Percentiles rank a stretch among this genome's conserved stretches.
These are phyloP conservation scores for Scomber scombrus DNA, from an alignment of 2,113 vertebrate genomes.

Conservation along the genomic window DNA sequence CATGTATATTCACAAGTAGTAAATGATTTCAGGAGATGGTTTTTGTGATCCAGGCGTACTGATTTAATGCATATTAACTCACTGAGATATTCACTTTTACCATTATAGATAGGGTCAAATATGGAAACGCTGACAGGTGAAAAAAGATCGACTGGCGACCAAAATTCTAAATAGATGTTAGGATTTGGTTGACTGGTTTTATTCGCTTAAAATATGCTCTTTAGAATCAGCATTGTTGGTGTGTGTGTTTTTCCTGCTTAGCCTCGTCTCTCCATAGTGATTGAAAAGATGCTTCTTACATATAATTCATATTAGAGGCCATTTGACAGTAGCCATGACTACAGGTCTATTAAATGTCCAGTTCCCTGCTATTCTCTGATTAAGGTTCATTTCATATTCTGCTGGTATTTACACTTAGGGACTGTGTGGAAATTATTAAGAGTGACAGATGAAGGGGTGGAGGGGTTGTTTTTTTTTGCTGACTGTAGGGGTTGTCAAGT, in stretches of 20 bases:
- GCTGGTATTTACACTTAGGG: slow-evolving; percentile 12
- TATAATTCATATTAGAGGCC: slow-evolving; percentile 2
- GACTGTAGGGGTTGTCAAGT: background rate
- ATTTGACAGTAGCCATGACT: slow-evolving; percentile 25
- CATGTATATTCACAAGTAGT: slow-evolving; percentile 1
- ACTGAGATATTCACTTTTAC: background rate
- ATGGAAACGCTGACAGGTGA: background rate
- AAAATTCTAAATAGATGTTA: background rate
- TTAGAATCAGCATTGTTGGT: background rate
- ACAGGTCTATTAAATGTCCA: slow-evolving; percentile 22
- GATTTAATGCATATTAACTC: background rate
- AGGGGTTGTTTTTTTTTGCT: background rate
- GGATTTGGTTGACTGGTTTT: too few relatives aligned
- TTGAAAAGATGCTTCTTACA: background rate
- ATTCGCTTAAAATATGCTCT: background rate
- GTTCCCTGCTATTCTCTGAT: slow-evolving; percentile 19
- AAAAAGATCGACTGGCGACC: background rate
- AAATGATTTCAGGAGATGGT: background rate
- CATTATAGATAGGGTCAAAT: background rate
- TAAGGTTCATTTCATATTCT: slow-evolving; percentile 5
- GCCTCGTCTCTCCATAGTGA: background rate
- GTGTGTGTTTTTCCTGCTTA: background rate
- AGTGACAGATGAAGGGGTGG: background rate
- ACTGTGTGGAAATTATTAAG: background rate
- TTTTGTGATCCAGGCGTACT: slow-evolving; percentile 1